Base-by-base conservation (phyloP, 2,797 vertebrate genomes). In the Zenarchopterus dispar region DNA sequence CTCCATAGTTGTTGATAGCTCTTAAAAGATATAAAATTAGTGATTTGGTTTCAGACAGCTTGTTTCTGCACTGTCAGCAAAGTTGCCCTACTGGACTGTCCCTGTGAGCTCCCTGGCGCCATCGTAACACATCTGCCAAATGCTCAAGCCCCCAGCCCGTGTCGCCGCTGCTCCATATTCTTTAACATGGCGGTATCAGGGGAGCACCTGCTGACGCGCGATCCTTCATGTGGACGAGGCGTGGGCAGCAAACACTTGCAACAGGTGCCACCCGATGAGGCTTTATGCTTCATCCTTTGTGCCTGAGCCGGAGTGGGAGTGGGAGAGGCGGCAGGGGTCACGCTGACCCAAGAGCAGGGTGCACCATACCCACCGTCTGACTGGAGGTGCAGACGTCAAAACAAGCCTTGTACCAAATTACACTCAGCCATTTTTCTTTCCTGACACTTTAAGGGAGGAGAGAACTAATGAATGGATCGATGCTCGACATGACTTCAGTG, bases 181-280 rank as follows among this genome's bases (percentile, higher is more conserved):
- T 81, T 82, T 61, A 84, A 80, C 68, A 69, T 4, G 46, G 68
- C 9, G 70, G 85, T 81, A 70, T 75, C 85, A 1, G 62, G 88
- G 91, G 90, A 90, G 77, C 67, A 62, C 75, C 67, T 45, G 66
- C 84, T 84, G 91, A 85, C 73, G 75, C 52, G 81, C 63, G 68
- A 93, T 94, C 86, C 84, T 93, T 94, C 92, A 94, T 93, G 81
- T 76, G 77, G 89, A 88, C 69, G 75, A 81, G 23, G 89, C 89
- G 94, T 94, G 91, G 94, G 94, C 86, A 88, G 92, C 71, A 69
- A 64, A 56, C 43, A 71, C 74, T 66, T 47, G 82, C 93, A 90
- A 93, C 93, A 91, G 91, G 93, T 93, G 91, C 86, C 86, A 83
- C 64, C 86, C 89, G 86, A 90, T 45, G 79, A 88, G 59, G 84